Percentiles rank a stretch among this genome's conserved stretches.
phyloP scores from a whole-genome alignment of 2,113 vertebrate species.

The Galbula dea region DNA sequence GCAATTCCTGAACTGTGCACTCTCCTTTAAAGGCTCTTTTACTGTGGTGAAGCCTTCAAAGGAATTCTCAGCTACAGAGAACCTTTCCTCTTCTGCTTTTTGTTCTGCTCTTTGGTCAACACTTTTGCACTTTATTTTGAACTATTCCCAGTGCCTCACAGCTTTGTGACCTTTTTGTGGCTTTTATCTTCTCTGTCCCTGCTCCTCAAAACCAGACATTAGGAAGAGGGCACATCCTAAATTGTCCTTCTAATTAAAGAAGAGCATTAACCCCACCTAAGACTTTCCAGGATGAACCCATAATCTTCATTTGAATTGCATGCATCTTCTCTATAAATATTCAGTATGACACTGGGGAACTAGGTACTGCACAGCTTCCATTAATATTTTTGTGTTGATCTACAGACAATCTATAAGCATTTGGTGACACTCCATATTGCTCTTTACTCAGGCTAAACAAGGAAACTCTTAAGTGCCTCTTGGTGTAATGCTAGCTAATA shows the following conservation, averaged over 20 bases:
- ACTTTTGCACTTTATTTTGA: background rate
- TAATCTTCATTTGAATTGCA: background rate
- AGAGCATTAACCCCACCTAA: background rate
- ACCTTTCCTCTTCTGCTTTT: background rate
- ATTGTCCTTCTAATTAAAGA: background rate
- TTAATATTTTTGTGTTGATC: background rate
- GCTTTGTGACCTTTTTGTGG: background rate
- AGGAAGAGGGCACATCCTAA: background rate
- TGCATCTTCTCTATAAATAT: background rate
- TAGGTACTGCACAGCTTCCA: background rate
- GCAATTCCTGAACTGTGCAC: background rate
- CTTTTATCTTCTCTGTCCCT: background rate
- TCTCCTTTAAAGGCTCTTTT: background rate
- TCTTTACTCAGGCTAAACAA: background rate
- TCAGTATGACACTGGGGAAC: background rate
- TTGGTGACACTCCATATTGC: background rate
- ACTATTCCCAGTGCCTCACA: background rate
- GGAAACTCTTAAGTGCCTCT: background rate
- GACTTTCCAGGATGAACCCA: background rate
- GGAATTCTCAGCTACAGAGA: background rate
- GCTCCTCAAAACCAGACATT: background rate
- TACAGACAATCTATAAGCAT: background rate
- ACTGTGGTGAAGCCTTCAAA: background rate
- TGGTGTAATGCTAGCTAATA: background rate
- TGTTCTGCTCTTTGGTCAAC: background rate